phyloP scores from a whole-genome alignment of 2,113 vertebrate genomes.

The Ptilonorhynchus violaceus region DNA sequence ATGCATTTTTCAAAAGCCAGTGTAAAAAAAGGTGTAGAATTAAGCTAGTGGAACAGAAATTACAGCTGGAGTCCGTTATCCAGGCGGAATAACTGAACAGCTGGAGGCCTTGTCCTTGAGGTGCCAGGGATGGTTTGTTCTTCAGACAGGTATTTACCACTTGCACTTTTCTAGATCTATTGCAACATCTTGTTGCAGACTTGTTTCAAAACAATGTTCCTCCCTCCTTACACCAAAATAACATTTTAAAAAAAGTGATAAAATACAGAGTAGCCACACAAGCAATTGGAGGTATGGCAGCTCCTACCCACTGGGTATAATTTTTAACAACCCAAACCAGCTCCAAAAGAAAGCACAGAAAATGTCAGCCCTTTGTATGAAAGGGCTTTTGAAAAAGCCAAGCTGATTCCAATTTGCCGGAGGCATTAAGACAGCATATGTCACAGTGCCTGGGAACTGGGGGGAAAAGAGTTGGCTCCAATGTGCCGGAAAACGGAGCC shows the following conservation, averaged over 20 bases:
- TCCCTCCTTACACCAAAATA: not conserved
- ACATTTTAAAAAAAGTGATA: not conserved
- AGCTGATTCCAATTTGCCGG: conserved; percentile 58
- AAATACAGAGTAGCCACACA: conserved; percentile 19
- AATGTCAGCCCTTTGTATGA: conserved; percentile 67
- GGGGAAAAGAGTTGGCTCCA: conserved; percentile 2
- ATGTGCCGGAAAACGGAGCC: not conserved
- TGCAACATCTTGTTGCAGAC: not conserved
- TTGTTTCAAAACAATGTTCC: conserved; percentile 17
- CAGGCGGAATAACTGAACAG: conserved; percentile 9
- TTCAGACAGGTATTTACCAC: not conserved
- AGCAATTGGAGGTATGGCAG: conserved; percentile 27
- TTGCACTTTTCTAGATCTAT: not conserved
- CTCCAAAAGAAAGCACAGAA: conserved; percentile 54
- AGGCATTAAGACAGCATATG: conserved; percentile 69
- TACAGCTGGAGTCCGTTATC: not conserved
- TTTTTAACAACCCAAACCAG: conserved; percentile 58
- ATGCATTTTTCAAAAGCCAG: not conserved
- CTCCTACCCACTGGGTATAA: conserved; percentile 50
- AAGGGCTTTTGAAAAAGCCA: conserved; percentile 63
- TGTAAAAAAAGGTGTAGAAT: not conserved
- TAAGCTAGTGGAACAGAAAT: not conserved
- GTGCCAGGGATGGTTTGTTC: not conserved
- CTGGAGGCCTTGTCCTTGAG: conserved; percentile 31
- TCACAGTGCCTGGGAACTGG: conserved; percentile 39